Base-by-base conservation (phyloP, 2,797 vertebrate genomes). In the Rhinichthys osculus region DNA sequence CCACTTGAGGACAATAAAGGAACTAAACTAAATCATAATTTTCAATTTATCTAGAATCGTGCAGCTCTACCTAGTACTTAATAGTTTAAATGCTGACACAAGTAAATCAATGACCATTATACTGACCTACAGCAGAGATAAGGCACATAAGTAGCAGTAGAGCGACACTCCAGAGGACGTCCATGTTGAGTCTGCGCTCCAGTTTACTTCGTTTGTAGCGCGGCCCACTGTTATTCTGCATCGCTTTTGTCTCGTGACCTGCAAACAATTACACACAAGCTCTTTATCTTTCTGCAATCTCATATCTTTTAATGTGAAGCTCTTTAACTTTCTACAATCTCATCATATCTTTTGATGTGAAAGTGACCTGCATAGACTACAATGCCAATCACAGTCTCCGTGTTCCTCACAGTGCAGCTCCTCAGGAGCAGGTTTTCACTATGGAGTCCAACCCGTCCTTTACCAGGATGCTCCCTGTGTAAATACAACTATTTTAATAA, bases 171-270 rank as follows among this genome's bases (percentile, higher is more conserved):
- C 97, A 99, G 84, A 99, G 89, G 83, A 99, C 91, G 47, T 98
- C 97, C 1, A 91, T 88, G 88, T 99, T 99, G 44, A 98, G 94
- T 81, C 89, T 94, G 83, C 95, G 95, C 92, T 99, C 98, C 90
- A 99, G 91, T 85, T 95, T 95, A 91, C 98, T 99, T 79, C 96
- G 95, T 57, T 99, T 99, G 76, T 98, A 98, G 76, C 97, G 93
- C 0, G 96, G 96, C 0, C 97, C 97, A 0, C 94, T 97, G 91
- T 99, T 98, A 93, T 99, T 99, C 93, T 98, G 95, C 97, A 99
- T 98, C 19, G 98, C 96, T 95, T 99, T 99, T 74, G 98, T 99
- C 93, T 99, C 98, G 90, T 98, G 98, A 88, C 98, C 98, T 99
- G 87, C 16, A 47, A 6, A 40, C 10, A 67, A 30, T 62, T 33